Evolutionary conservation across 2,888 invertebrate genomes (phyloP).

Genomic region (Papilio demoleus): DNA sequence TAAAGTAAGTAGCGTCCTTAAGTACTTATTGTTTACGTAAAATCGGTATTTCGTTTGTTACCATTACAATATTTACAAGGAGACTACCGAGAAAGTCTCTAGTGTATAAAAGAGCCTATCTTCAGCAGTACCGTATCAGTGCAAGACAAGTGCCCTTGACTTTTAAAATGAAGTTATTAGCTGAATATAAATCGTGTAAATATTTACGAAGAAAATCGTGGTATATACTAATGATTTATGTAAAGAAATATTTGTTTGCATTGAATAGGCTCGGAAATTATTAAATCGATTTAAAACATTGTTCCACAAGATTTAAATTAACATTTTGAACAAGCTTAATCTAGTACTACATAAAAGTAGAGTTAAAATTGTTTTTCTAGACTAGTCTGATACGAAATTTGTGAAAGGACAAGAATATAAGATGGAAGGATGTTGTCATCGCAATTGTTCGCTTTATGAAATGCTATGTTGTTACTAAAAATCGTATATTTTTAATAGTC

Average conservation of each 20-base stretch:
- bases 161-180: slow-evolving; percentile 12
- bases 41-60: neutral
- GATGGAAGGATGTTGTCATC: neutral
- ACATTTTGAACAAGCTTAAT: no score
- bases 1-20: neutral
- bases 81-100: slow-evolving; percentile 10
- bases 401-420: neutral
- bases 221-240: no score
- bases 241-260: no score
- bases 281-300: no score
- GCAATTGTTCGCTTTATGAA: neutral
- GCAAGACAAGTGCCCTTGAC: slow-evolving; percentile 11
- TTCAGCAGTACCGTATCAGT: slow-evolving; percentile 9
- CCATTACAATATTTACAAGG: neutral
- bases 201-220: neutral
- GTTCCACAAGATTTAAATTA: no score
- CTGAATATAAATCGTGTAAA: slow-evolving; percentile 7
- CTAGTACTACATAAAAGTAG: neutral
- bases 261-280: no score
- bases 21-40: neutral
- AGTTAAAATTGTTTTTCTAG: neutral
- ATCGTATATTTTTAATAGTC: neutral
- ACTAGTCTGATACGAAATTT: no score
- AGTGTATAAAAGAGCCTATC: slow-evolving; percentile 8
- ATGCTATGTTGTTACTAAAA: neutral